Evolutionary conservation across 2,797 vertebrate species (phyloP), one percentile per base, ranked within the genome.

Genomic region (Crocodylus rhombifer): DNA sequence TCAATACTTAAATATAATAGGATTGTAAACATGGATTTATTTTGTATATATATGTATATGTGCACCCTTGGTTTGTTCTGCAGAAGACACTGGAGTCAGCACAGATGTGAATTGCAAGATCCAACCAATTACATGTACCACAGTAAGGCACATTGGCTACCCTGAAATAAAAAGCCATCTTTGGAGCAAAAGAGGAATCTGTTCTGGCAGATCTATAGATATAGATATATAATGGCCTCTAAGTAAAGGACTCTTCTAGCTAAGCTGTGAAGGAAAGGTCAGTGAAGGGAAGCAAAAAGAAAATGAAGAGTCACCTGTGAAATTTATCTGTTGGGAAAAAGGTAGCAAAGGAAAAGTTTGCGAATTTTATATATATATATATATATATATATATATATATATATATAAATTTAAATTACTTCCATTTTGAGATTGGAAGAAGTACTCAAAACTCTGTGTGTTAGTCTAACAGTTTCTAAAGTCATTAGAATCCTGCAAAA

Each of bases 1-100:
- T 1, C 4, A 1, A 26, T 14, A 14, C 0, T 2, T 14, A 4
- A 11, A 25, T 36, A 73, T 26, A 51, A 33, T 26, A 25, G 21
- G 69, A 73, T 7, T 26, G 13, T 71, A 16, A 73, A 73, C 21
- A 73, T 51, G 30, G 18, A 33, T 36, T 33, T 69, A 69, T 36
- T 36, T 69, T 9, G 18, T 36, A 10, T 36, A 5, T 69, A 14
- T 33, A 12, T 33, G 17, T 30, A 67, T 18, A 69, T 20, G 36
- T 33, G 14, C 13, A 18, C 16, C 33, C 67, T 71, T 73, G 36
- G 69, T 42, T 42, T 73, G 69, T 25, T 42, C 6, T 26, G 21
- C 14, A 42, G 36, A 73, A 51, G 7, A 14, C 16, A 73, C 25
- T 42, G 21, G 21, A 73, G 36, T 25, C 23, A 73, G 36, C 69